phyloP scores from a whole-genome alignment of 2,113 vertebrate species.

The Indri indri region DNA sequence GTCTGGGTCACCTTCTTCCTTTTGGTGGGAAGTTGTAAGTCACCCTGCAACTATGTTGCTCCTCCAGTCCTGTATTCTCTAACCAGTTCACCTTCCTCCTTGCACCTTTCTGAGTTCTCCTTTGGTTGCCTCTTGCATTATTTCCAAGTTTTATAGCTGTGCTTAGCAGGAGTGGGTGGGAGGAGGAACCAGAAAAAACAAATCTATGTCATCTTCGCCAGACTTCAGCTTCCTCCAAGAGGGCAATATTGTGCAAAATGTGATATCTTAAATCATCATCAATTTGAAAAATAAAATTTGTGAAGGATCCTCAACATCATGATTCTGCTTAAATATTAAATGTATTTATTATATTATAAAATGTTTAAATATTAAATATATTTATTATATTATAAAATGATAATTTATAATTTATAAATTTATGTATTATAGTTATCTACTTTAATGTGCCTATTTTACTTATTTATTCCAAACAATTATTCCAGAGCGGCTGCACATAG shows the following conservation, averaged over 20 bases:
- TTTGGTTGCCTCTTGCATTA: background rate
- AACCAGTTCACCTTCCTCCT: background rate
- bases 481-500: background rate
- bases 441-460: background rate
- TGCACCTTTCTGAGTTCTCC: background rate
- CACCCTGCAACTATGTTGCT: background rate
- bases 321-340: constrained; percentile 18
- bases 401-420: background rate
- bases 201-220: background rate
- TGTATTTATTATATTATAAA: background rate
- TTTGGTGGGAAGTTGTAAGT: background rate
- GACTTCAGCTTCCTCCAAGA: background rate
- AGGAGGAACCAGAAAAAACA: background rate
- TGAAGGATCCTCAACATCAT: background rate
- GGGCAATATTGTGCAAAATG: background rate
- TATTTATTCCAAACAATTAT: background rate
- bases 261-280: background rate
- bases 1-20: background rate
- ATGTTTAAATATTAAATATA: background rate
- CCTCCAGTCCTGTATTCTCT: background rate
- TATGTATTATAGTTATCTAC: background rate
- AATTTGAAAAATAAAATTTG: background rate
- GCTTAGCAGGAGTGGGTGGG: background rate
- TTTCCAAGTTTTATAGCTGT: background rate
- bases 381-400: background rate